Percentiles rank a stretch among this genome's conserved stretches.
phyloP scores from a whole-genome alignment of 2,888 invertebrate genomes.

The Aleiodes alternator region DNA sequence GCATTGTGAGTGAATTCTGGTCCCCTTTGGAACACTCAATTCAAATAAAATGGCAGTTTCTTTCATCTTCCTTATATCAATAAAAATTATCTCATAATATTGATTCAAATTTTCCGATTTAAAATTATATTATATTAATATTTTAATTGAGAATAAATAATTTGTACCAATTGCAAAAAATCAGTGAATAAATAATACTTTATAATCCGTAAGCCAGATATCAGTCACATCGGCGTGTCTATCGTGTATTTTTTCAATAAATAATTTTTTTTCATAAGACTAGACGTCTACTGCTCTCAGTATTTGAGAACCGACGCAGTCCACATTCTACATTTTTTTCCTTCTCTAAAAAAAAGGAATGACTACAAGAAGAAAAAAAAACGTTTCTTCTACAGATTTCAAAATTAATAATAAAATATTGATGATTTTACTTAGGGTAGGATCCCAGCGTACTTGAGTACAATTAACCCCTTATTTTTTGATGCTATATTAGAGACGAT shows the following conservation, averaged over 20 bases:
- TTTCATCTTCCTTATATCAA: background rate
- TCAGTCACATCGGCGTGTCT: slow-evolving; percentile 41
- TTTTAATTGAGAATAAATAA: too few relatives aligned
- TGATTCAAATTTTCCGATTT: too few relatives aligned
- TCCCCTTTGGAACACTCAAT: background rate
- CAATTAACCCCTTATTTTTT: too few relatives aligned
- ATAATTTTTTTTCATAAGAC: slow-evolving; percentile 58
- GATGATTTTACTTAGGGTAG: background rate
- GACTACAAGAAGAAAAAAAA: slow-evolving; percentile 16
- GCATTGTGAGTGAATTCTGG: background rate
- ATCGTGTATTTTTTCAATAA: slow-evolving; percentile 20
- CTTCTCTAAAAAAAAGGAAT: slow-evolving; percentile 37
- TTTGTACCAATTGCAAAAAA: background rate
- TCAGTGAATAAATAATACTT: slow-evolving; percentile 24
- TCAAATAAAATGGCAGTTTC: background rate
- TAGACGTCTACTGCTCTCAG: slow-evolving; percentile 80
- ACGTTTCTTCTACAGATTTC: background rate
- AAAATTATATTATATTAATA: background rate
- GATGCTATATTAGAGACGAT: too few relatives aligned
- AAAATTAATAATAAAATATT: slow-evolving; percentile 3
- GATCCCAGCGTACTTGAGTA: too few relatives aligned
- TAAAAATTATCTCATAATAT: background rate
- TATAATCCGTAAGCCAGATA: slow-evolving; percentile 50
- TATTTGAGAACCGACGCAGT: slow-evolving; percentile 82
- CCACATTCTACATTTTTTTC: slow-evolving; percentile 60